Conservation (phyloP, 2,113 vertebrate genomes). For the Lagopus leucura region DNA sequence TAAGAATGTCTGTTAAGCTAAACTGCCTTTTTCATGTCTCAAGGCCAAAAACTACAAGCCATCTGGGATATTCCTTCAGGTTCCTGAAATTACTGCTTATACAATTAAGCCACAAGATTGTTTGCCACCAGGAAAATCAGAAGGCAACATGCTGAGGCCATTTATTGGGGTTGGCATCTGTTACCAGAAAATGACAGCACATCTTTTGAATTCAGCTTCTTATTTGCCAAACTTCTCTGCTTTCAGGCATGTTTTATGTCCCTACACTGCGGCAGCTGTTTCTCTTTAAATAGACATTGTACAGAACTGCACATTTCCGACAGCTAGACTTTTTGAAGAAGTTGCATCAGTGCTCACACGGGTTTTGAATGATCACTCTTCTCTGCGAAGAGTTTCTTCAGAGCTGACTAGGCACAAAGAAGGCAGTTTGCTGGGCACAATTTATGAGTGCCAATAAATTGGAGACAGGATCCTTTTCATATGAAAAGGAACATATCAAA, state of each 20-base stretch:
- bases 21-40: not conserved
- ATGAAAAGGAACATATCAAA: constrained; percentile 5
- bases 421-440: constrained; percentile 50
- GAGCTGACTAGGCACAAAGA: constrained; percentile 51
- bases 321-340: constrained; percentile 45
- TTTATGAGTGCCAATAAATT: constrained; percentile 72
- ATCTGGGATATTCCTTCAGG: not conserved
- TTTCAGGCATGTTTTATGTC: constrained; percentile 45
- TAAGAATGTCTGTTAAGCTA: not conserved
- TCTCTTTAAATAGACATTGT: constrained; percentile 19
- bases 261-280: not conserved
- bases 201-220: constrained; percentile 5
- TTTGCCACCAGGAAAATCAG: constrained; percentile 21
- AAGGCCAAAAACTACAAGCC: not conserved
- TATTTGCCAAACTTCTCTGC: constrained; percentile 35
- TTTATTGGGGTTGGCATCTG: not conserved
- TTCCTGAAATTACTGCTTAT: not conserved
- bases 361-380: constrained; percentile 51
- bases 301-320: constrained; percentile 1
- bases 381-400: constrained; percentile 37
- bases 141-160: not conserved
- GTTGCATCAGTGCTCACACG: not conserved
- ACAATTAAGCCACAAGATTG: not conserved
- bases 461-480: constrained; percentile 54
- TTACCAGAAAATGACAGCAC: constrained; percentile 10